Conservation (phyloP, 2,113 vertebrate species). For the Chloropsis hardwickii region DNA sequence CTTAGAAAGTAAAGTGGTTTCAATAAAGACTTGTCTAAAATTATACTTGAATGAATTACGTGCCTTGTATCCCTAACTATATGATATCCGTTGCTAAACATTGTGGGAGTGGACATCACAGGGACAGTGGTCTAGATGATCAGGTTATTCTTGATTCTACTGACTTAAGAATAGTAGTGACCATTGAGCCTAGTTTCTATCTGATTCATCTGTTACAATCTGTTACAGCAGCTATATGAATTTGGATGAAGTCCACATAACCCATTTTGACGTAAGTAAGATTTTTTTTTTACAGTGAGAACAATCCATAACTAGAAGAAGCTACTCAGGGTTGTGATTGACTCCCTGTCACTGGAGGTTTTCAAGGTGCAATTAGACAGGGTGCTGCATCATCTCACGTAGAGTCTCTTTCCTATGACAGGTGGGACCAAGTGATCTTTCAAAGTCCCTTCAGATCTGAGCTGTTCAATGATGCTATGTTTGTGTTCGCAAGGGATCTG, state of each 20-base stretch:
- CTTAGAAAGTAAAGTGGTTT: neutral
- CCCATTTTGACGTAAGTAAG: neutral
- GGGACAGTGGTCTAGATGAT: neutral
- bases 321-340: neutral
- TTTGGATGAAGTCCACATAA: neutral
- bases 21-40: neutral
- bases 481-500: neutral
- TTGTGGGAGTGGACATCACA: neutral
- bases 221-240: neutral
- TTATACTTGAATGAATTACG: neutral
- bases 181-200: neutral
- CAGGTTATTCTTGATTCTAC: neutral
- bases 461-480: neutral
- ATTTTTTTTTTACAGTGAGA: neutral
- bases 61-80: neutral
- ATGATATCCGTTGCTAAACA: neutral
- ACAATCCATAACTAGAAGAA: neutral
- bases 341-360: neutral
- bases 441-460: neutral
- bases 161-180: neutral
- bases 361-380: neutral
- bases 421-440: neutral
- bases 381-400: neutral
- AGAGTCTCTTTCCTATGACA: neutral
- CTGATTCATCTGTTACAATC: neutral